Evolutionary conservation across 2,113 vertebrate species (phyloP).

Genomic region (Stigmatopora nigra): DNA sequence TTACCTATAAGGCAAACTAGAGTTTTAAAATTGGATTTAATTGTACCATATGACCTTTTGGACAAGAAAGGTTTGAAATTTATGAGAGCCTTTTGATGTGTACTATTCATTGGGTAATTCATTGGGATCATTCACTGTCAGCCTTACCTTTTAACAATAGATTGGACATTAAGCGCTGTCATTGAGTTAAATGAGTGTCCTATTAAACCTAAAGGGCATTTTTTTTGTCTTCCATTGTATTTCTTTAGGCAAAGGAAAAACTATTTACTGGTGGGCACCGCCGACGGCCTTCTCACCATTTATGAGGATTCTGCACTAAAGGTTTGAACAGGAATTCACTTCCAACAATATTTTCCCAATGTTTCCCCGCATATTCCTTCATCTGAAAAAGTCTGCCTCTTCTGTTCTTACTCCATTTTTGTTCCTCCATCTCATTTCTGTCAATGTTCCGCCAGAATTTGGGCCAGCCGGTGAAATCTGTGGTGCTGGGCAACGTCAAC

Average conservation of each 20-base stretch:
- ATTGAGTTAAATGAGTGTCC: too few relatives aligned
- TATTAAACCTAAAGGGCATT: not conserved
- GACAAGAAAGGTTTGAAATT: too few relatives aligned
- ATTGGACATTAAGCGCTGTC: too few relatives aligned
- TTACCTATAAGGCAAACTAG: too few relatives aligned
- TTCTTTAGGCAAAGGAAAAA: conserved; percentile 78
- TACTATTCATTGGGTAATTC: too few relatives aligned
- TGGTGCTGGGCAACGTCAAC: conserved; percentile 74
- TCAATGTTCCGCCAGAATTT: conserved; percentile 34
- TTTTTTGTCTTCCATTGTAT: not conserved
- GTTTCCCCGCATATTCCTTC: too few relatives aligned
- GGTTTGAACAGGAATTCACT: conserved; percentile 62
- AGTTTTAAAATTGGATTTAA: too few relatives aligned
- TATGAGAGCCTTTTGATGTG: too few relatives aligned
- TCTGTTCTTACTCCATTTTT: conserved; percentile 9
- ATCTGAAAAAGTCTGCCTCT: not conserved
- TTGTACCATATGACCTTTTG: too few relatives aligned
- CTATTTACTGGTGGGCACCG: conserved; percentile 86
- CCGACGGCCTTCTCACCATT: conserved; percentile 80
- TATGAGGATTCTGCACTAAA: conserved; percentile 85
- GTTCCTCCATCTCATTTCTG: not conserved
- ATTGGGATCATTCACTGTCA: too few relatives aligned
- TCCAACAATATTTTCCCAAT: too few relatives aligned
- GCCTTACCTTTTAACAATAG: too few relatives aligned
- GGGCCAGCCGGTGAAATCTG: conserved; percentile 71